phyloP scores from a whole-genome alignment of 1,140 invertebrate species.

The Paramacrobiotus metropolitanus region DNA sequence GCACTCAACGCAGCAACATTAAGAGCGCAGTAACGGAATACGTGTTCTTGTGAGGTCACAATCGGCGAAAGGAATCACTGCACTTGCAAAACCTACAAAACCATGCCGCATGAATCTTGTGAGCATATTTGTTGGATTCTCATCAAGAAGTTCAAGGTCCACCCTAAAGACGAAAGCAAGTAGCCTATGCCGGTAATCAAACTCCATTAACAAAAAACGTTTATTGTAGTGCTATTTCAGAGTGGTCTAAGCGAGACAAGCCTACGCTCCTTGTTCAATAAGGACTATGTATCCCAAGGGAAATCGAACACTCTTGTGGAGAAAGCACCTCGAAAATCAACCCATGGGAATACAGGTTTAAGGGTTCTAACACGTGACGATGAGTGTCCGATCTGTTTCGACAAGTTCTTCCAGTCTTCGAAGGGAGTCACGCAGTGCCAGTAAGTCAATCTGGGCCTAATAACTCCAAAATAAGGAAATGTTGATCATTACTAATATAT shows the following conservation, averaged over 20 bases:
- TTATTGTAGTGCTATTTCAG: neutral
- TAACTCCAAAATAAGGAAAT: too few relatives aligned
- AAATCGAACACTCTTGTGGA: too few relatives aligned
- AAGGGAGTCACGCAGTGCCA: neutral
- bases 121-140: neutral
- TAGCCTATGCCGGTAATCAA: neutral
- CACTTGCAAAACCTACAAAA: neutral
- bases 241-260: neutral
- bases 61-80: neutral
- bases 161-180: neutral
- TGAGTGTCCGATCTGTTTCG: constrained; percentile 3
- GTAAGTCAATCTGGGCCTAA: too few relatives aligned
- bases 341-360: too few relatives aligned
- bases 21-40: neutral
- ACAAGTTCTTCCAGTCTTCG: neutral
- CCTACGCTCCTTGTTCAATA: neutral
- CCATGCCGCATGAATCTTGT: neutral
- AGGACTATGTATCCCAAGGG: too few relatives aligned
- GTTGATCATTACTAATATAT: neutral
- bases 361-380: neutral
- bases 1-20: neutral
- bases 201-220: neutral
- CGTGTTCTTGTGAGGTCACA: neutral
- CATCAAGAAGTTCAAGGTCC: neutral
- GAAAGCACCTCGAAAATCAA: too few relatives aligned